Percentiles rank a stretch among this genome's conserved stretches.
Evolutionary conservation across 2,113 vertebrate species (phyloP).

Genomic region (Hipposideros armiger): DNA sequence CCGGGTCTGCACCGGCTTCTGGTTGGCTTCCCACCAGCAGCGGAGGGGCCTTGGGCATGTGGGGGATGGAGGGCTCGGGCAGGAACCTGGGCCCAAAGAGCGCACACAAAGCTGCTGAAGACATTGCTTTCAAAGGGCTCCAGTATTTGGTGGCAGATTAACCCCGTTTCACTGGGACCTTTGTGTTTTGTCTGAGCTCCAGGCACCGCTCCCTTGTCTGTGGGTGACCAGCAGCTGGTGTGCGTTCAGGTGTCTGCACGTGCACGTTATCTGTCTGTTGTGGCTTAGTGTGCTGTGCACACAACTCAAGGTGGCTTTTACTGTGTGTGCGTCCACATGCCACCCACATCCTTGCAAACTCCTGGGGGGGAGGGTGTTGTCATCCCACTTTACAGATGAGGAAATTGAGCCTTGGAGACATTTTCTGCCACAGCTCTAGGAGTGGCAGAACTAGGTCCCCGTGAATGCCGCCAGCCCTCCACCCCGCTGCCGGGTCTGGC

Average conservation of each 20-base stretch:
- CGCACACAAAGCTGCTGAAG: no score
- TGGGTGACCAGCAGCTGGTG: not conserved
- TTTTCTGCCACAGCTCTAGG: no score
- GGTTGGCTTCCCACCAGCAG: no score
- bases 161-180: no score
- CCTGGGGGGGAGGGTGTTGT: not conserved
- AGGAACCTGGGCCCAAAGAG: no score
- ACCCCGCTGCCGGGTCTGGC: not conserved
- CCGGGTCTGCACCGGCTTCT: not conserved
- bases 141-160: no score
- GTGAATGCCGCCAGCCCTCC: not conserved
- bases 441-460: not conserved
- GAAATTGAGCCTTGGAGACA: not conserved
- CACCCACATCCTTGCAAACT: not conserved
- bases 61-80: no score
- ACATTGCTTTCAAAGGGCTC: no score
- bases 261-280: not conserved
- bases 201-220: no score
- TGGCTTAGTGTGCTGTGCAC: rapidly evolving
- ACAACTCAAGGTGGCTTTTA: rapidly evolving
- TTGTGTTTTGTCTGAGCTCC: no score
- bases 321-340: rapidly evolving
- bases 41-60: no score
- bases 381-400: not conserved
- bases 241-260: not conserved